phyloP scores from a whole-genome alignment of 2,888 invertebrate genomes.

The Drosophila picticornis region DNA sequence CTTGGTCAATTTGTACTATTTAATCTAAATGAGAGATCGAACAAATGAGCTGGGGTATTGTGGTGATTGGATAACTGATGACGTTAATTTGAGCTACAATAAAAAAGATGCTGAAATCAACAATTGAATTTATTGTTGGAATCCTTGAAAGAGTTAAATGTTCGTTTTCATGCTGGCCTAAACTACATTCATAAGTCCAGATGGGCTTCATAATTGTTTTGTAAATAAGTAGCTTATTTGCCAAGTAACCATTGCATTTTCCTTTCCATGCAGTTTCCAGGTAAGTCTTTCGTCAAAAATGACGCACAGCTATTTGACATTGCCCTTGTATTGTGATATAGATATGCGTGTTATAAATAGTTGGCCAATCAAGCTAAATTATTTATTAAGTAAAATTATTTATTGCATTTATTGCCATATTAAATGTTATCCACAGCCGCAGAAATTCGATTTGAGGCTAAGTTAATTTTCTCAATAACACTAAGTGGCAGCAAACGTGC shows the following conservation, averaged over 20 bases:
- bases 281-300: background rate
- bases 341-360: background rate
- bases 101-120: background rate
- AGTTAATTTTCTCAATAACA: slow-evolving; percentile 10
- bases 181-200: background rate
- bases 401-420: slow-evolving; percentile 15
- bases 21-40: background rate
- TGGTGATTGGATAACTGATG: background rate
- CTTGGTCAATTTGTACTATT: background rate
- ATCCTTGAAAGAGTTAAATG: background rate
- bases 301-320: background rate
- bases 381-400: slow-evolving; percentile 1
- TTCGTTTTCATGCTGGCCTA: background rate
- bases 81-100: background rate
- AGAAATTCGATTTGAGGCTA: slow-evolving; percentile 2
- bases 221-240: background rate
- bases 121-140: background rate
- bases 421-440: slow-evolving; percentile 12
- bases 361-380: background rate
- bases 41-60: background rate
- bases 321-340: background rate
- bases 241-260: background rate
- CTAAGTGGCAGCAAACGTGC: slow-evolving; percentile 37
- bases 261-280: background rate
- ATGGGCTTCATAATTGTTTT: background rate